Evolutionary conservation across 2,888 invertebrate species (phyloP), one percentile per base, ranked within the genome.

Genomic region (Apamea sordens): DNA sequence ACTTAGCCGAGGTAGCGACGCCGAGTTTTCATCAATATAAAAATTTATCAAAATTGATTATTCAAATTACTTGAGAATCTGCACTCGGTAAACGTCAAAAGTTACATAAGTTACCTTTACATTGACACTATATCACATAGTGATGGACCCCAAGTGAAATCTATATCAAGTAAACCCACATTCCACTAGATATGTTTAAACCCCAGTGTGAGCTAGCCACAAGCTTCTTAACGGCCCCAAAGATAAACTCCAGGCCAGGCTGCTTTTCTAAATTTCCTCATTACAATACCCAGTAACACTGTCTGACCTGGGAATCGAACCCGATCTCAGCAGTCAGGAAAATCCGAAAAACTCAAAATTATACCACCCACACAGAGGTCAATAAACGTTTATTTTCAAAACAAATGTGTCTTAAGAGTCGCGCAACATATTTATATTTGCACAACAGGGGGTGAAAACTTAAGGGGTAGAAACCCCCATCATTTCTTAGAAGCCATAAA

Each of bases 401-500:
- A 86, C 83, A 83, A 86, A 86, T 76, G 77, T 86, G 70, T 76
- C 75, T 79, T 82, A 47, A 76, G 74, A 68, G 73, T 80, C 76
- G 71, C 73, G 72, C 77, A 85, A 86, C 89, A 89, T 89, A 88
- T 89, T 88, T 89, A 75, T 81, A 80, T 80, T 80, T 80, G 76
- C 85, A 41, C 88, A 76, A 77, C 82, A 44, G 86, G 88, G 86
- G 85, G 77, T 77, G 63, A 47, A 67, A 64, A 74, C 83, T 82
- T 76, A 87, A 86, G 89, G 89, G 89, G 86, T 87, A 77, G 76
- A 50, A 44, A 44, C 83, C 86, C 90, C 72, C 90, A 71, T 80
- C 89, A 87, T 89, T 89, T 90, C 89, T 89, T 89, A 90, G 89
- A 83, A 90, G 93, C 90, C 82, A 94, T 96, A 96, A 95, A 95